Conservation (phyloP, 2,113 vertebrate genomes). For the Hypomesus transpacificus region DNA sequence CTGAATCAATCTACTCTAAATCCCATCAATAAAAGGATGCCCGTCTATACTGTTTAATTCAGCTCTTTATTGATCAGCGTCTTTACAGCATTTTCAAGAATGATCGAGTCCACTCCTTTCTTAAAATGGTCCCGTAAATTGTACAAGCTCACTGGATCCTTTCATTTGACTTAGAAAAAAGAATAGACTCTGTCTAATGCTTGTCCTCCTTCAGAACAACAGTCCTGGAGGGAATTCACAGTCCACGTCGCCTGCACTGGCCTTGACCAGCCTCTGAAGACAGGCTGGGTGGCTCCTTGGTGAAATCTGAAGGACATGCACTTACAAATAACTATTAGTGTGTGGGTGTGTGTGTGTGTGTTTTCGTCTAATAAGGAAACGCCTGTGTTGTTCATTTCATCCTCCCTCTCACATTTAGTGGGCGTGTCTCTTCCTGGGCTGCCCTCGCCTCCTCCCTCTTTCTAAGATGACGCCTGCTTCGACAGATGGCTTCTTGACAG, state of each 20-base stretch:
- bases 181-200: slow-evolving; percentile 8
- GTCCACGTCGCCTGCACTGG: neutral
- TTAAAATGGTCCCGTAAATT: neutral
- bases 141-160: neutral
- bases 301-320: slow-evolving; percentile 22
- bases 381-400: slow-evolving; percentile 15
- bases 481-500: slow-evolving; percentile 20
- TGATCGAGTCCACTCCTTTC: neutral
- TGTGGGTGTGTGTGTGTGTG: neutral
- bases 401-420: slow-evolving; percentile 1
- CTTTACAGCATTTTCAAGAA: neutral
- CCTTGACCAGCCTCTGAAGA: slow-evolving; percentile 1
- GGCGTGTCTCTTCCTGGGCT: neutral
- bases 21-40: no score
- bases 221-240: slow-evolving; percentile 5
- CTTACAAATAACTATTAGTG: neutral
- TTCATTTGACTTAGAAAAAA: neutral
- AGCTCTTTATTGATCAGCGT: no score
- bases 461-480: neutral
- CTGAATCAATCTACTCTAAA: no score
- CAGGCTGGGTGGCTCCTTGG: slow-evolving; percentile 1
- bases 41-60: no score
- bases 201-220: slow-evolving; percentile 1
- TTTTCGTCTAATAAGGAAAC: slow-evolving; percentile 4
- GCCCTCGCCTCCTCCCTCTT: neutral